Percentiles rank a stretch among this genome's conserved stretches.
phyloP scores from a whole-genome alignment of 1,140 invertebrate genomes.

The Drosophila eugracilis region DNA sequence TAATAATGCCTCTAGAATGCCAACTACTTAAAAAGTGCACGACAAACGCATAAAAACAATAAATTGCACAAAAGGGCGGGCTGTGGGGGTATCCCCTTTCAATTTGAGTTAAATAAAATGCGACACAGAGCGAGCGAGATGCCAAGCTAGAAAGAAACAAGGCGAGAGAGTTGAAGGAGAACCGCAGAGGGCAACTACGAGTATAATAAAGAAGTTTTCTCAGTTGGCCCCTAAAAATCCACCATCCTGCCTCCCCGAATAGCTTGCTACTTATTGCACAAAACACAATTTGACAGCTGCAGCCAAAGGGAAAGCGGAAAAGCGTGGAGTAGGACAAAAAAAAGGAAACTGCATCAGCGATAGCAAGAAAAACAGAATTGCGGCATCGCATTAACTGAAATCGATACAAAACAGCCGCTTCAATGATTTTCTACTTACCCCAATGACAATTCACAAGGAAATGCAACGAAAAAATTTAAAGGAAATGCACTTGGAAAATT shows the following conservation, averaged over 20 bases:
- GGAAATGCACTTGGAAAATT: not conserved
- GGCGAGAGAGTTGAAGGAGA: not conserved
- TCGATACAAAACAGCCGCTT: conserved; percentile 54
- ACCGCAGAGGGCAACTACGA: conserved; percentile 27
- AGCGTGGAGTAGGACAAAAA: not conserved
- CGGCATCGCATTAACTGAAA: conserved; percentile 52
- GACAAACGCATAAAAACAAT: conserved; percentile 83
- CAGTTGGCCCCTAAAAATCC: conserved; percentile 23
- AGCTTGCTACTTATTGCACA: conserved; percentile 48
- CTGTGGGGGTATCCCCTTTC: conserved; percentile 42
- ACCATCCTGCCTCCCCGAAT: conserved; percentile 1
- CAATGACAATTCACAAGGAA: not conserved
- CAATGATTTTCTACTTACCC: conserved; percentile 32
- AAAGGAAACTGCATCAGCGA: conserved; percentile 2
- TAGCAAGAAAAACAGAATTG: conserved; percentile 34
- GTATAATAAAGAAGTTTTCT: conserved; percentile 71
- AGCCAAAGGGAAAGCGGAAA: conserved; percentile 51
- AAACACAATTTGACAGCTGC: conserved; percentile 77
- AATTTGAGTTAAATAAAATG: conserved; percentile 71
- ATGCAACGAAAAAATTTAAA: not conserved
- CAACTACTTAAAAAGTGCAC: conserved; percentile 81
- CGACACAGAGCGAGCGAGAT: conserved; percentile 10
- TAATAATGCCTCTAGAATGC: conserved; percentile 70
- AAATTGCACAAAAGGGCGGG: conserved; percentile 69
- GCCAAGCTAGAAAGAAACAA: too few species aligned